Conservation (phyloP, 2,113 vertebrate genomes). For the Pleuronectes platessa region DNA sequence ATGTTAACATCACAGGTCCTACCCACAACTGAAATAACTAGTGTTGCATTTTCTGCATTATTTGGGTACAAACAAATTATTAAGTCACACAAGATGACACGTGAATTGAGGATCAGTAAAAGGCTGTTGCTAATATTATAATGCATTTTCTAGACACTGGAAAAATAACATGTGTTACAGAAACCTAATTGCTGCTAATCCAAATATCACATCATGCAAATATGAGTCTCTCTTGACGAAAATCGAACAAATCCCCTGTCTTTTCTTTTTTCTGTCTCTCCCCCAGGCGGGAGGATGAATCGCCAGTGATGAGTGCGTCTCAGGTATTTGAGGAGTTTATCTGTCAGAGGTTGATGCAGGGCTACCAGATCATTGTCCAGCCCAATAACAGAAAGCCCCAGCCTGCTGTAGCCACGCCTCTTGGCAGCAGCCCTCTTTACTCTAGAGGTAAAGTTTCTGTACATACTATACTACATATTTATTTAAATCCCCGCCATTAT, state of each 20-base stretch:
- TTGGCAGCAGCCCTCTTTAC: conserved; percentile 97
- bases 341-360: conserved; percentile 98
- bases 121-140: too few relatives aligned
- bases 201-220: too few relatives aligned
- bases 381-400: conserved; percentile 85
- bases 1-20: too few relatives aligned
- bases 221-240: too few relatives aligned
- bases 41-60: too few relatives aligned
- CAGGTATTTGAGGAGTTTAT: conserved; percentile 99
- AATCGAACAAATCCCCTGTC: background rate
- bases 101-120: too few relatives aligned
- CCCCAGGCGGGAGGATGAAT: conserved; percentile 93
- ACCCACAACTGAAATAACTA: too few relatives aligned
- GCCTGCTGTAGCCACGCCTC: conserved; percentile 82
- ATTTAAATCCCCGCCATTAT: background rate
- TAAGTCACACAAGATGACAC: too few relatives aligned
- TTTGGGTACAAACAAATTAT: too few relatives aligned
- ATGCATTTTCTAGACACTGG: too few relatives aligned
- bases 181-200: too few relatives aligned
- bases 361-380: conserved; percentile 97
- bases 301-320: conserved; percentile 90
- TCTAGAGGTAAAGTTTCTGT: conserved; percentile 84
- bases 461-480: background rate
- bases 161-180: too few relatives aligned
- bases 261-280: background rate